A percentile compares a stretch with the other conserved stretches of the same genome.
Evolutionary conservation across 2,113 vertebrate genomes (phyloP).

Genomic region (Hemicordylus capensis): DNA sequence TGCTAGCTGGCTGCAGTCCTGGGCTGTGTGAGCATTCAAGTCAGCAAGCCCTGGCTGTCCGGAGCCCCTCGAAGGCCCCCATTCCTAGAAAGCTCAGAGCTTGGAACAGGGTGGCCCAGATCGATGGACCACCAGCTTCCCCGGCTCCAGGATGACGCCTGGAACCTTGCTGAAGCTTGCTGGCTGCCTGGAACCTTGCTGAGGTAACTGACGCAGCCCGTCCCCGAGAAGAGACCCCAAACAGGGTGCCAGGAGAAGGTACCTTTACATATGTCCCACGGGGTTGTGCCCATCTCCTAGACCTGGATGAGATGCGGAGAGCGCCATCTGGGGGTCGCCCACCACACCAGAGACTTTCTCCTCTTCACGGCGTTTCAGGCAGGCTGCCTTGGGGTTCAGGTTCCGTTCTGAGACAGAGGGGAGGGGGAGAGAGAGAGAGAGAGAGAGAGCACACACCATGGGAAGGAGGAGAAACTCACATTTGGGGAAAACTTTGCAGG

Average conservation of each 20-base stretch:
- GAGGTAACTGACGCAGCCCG: too few relatives aligned
- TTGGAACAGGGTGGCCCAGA: too few relatives aligned
- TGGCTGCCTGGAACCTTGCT: too few relatives aligned
- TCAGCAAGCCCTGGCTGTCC: too few relatives aligned
- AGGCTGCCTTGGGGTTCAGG: conserved; percentile 97
- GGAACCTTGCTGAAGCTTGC: too few relatives aligned
- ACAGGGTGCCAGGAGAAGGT: background rate
- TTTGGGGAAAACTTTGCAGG: background rate
- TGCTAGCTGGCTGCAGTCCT: too few relatives aligned
- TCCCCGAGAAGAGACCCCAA: background rate
- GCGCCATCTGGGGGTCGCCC: conserved; percentile 92
- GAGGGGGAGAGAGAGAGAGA: conserved; percentile 48
- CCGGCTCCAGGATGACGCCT: too few relatives aligned
- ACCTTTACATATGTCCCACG: conserved; percentile 90
- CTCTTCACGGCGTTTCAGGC: conserved; percentile 96
- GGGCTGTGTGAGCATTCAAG: too few relatives aligned
- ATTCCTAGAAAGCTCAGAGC: too few relatives aligned
- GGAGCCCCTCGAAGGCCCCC: too few relatives aligned
- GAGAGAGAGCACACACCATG: background rate
- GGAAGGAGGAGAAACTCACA: conserved; percentile 38
- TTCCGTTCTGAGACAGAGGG: conserved; percentile 86
- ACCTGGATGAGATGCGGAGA: conserved; percentile 89
- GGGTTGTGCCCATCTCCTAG: conserved; percentile 94
- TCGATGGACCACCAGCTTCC: too few relatives aligned
- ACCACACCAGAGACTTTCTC: conserved; percentile 96